Conservation (phyloP, 2,113 vertebrate genomes). For the Lates calcarifer region DNA sequence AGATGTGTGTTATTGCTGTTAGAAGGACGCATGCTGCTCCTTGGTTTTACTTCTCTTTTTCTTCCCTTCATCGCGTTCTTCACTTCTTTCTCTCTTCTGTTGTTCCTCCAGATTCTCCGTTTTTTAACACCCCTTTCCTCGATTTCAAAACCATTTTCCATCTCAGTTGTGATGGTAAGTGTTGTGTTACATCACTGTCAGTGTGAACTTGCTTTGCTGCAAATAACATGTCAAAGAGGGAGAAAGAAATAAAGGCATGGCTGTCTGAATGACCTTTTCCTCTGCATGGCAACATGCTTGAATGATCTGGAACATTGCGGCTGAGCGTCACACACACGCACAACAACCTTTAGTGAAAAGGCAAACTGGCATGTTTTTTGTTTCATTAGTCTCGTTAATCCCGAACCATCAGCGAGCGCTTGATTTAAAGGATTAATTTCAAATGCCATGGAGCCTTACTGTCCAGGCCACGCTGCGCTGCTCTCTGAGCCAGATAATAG, state of each 20-base stretch:
- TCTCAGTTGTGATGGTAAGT: slow-evolving; percentile 81
- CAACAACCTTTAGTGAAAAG: slow-evolving; percentile 74
- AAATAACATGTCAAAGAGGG: slow-evolving; percentile 8
- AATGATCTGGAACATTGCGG: slow-evolving; percentile 64
- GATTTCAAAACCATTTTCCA: slow-evolving; percentile 84
- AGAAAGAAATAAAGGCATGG: slow-evolving; percentile 22
- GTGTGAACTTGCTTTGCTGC: slow-evolving; percentile 20
- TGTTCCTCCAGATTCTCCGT: slow-evolving; percentile 66
- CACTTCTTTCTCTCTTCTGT: slow-evolving; percentile 12
- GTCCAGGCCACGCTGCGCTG: slow-evolving; percentile 3
- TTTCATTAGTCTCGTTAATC: slow-evolving; percentile 74
- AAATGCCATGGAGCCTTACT: slow-evolving; percentile 61
- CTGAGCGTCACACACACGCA: slow-evolving; percentile 25
- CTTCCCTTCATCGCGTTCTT: slow-evolving; percentile 6
- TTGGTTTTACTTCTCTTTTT: slow-evolving; percentile 15
- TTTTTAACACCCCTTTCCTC: slow-evolving; percentile 77
- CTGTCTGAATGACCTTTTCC: slow-evolving; percentile 71
- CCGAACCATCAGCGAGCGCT: slow-evolving; percentile 47
- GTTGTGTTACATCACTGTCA: slow-evolving; percentile 20
- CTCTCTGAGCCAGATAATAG: slow-evolving; percentile 51
- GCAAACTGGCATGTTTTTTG: slow-evolving; percentile 60
- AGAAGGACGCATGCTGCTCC: background rate
- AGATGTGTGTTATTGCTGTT: background rate
- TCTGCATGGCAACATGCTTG: slow-evolving; percentile 77
- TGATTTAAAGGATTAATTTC: slow-evolving; percentile 81